Conservation (phyloP, 2,113 vertebrate species). For the Caracal caracal region DNA sequence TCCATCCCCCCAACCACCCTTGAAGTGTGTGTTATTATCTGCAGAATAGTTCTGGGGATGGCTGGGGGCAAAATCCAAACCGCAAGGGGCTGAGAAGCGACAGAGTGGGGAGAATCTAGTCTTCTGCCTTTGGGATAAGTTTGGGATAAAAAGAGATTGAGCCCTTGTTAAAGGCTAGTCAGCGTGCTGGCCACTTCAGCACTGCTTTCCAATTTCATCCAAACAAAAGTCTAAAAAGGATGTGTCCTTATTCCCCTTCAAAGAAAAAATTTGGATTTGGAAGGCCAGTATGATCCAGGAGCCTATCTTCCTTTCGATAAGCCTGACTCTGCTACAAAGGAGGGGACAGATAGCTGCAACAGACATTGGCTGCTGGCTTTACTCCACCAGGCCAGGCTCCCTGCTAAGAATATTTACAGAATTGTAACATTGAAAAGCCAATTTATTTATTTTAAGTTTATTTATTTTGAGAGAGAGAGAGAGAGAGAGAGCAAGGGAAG, state of each 20-base stretch:
- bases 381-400: neutral
- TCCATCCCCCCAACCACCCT: neutral
- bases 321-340: too few relatives aligned
- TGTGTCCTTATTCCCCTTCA: neutral
- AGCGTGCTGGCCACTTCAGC: neutral
- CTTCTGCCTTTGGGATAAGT: constrained; percentile 35
- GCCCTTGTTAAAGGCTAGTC: neutral
- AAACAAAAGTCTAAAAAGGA: constrained; percentile 34
- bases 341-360: neutral
- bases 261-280: neutral
- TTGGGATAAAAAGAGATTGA: neutral
- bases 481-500: too few relatives aligned
- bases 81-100: neutral
- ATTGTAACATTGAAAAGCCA: neutral
- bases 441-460: neutral
- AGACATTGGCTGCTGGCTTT: neutral
- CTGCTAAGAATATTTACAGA: neutral
- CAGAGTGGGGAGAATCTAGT: neutral
- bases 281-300: neutral
- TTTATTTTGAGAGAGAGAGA: too few relatives aligned
- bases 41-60: neutral
- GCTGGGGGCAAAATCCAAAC: constrained; percentile 24
- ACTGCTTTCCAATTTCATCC: constrained; percentile 21
- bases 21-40: constrained; percentile 41
- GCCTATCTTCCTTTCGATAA: neutral